Evolutionary conservation across 1,140 invertebrate species (phyloP), one percentile per base, ranked within the genome.

Genomic region (Helicoverpa zea): DNA sequence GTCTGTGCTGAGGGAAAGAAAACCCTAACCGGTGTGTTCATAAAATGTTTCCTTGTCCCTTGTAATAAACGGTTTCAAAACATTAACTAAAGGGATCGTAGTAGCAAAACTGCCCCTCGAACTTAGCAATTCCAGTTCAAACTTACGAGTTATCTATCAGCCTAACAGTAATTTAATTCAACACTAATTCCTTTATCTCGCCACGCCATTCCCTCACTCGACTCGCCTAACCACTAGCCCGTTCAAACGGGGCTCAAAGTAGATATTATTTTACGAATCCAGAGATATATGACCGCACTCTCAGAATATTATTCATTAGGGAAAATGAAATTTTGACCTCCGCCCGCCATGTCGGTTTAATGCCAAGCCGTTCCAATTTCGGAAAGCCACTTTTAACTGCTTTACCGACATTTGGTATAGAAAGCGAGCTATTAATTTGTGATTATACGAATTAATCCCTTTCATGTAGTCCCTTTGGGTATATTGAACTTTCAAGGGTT

Each of bases 281-380:
- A 66, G 80, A 92, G 88, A 91, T 91, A 89, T 91, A 91, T 88
- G 86, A 77, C 64, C 81, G 61, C 86, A 87, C 63, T 91, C 86
- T 72, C 58, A 83, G 86, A 87, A 89, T 89, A 92, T 91, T 91
- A 92, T 91, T 92, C 89, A 91, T 92, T 91, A 91, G 77, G 81
- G 85, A 89, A 88, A 90, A 90, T 89, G 87, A 89, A 92, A 89
- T 90, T 83, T 91, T 87, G 86, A 88, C 87, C 84, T 88, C 83
- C 73, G n/a, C 58, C 29, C 64, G 83, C 51, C 18, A 30, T 47
- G 18, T 47, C 18, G 56, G 43, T 80, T 80, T 79, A 79, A 80
- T 80, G 9, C 78, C 56, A 52, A 63, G 35, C 43, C 54, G 64
- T 23, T 23, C 64, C 63, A 68, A 68, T 79, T 79, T 64, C 49